Evolutionary conservation across 2,797 vertebrate species (phyloP), one percentile per base, ranked within the genome.

Genomic region (Triplophysa yarkandensis): DNA sequence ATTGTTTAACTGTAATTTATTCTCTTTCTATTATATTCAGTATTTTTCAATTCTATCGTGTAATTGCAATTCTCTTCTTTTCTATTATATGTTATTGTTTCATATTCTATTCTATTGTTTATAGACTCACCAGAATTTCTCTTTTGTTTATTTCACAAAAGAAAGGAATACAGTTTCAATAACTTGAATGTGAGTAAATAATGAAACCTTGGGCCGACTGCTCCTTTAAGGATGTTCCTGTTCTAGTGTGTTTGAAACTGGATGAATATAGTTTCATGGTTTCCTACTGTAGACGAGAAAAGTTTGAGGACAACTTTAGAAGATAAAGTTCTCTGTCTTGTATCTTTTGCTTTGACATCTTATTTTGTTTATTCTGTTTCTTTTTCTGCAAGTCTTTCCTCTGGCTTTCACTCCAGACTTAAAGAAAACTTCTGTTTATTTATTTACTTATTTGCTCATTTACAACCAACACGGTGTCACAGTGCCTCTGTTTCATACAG

Each of bases 261-360:
- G 7, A 32, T 23, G n/a, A 19, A 19, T 19, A 43, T 6, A 58
- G 67, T 32, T 13, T 21, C 14, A 21, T 71, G 28, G 36, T 46
- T 61, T 57, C 28, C 43, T 41, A 16, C 39, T 14, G 5, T 16
- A 4, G 27, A 60, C 19, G 3, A 46, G 27, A n/a, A 61, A 48
- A 71, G 57, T 71, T 48, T 60, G 30, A 61, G 14, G 50, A 10
- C 11, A 57, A 58, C 25, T 30, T 58, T 58, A 19, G 28, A 25
- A 70, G n/a, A 43, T 36, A 23, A 17, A 14, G 3, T 32, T 32
- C 17, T 30, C 55, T 17, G 30, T 11, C 69, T 32, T 27, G 28
- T 62, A 16, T 39, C 21, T 48, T 50, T 8, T 46, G 28, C 57
- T 63, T 63, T 63, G 55, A 58, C 6, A 36, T 46, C 41, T 19